A percentile compares a stretch with the other conserved stretches of the same genome.
Conservation (phyloP, 2,888 invertebrate genomes). For the Lasioglossum zephyrum region DNA sequence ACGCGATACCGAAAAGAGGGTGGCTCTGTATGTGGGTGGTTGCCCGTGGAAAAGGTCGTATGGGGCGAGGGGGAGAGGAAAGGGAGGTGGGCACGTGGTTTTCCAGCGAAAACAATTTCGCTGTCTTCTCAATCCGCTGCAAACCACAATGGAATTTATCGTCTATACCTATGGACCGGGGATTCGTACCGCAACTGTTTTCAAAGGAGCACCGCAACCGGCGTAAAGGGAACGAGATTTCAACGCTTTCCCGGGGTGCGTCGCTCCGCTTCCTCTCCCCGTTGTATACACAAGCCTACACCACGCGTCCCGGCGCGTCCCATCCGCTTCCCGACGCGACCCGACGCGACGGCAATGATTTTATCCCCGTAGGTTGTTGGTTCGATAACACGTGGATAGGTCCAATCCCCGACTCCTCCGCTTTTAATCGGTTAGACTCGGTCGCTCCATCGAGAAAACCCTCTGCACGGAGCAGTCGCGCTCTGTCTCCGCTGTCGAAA, state of each 20-base stretch:
- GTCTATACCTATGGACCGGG: constrained; percentile 50
- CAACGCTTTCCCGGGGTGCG: constrained; percentile 42
- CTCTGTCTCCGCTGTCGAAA: constrained; percentile 16
- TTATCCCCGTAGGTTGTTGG: constrained; percentile 6
- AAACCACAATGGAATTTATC: constrained; percentile 63
- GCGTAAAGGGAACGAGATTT: constrained; percentile 57
- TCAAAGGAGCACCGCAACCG: constrained; percentile 60
- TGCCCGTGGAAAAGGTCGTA: background rate
- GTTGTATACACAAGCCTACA: background rate
- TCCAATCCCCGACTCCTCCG: background rate
- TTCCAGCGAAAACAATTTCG: constrained; percentile 62
- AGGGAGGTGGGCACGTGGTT: constrained; percentile 39
- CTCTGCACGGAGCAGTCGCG: background rate
- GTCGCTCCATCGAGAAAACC: background rate
- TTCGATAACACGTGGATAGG: constrained; percentile 17
- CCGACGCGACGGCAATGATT: constrained; percentile 20
- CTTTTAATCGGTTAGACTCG: constrained; percentile 16
- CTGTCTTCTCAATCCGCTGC: constrained; percentile 60
- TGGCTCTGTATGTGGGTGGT: background rate
- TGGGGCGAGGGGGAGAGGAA: background rate
- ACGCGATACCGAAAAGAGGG: constrained; percentile 23
- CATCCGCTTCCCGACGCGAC: background rate
- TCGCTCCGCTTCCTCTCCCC: background rate
- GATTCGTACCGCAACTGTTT: constrained; percentile 60
- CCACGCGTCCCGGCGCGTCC: background rate